A percentile compares a stretch with the other conserved stretches of the same genome.
Evolutionary conservation across 2,888 invertebrate genomes (phyloP).

Genomic region (Synergus umbraculus): DNA sequence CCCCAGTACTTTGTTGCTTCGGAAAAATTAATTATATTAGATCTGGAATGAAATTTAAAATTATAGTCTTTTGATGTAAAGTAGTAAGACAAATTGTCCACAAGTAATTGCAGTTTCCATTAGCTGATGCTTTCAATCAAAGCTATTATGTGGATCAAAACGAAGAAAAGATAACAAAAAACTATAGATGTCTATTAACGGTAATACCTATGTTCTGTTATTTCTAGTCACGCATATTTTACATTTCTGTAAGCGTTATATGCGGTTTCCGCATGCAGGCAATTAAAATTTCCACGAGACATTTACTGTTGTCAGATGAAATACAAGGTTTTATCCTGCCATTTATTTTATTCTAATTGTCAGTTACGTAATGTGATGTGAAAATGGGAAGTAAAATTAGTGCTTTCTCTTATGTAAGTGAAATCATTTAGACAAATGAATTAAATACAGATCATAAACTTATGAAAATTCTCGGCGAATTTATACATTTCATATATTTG

Average conservation of each 20-base stretch:
- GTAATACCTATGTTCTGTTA: background rate
- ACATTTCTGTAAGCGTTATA: background rate
- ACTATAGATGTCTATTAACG: background rate
- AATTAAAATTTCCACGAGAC: slow-evolving; percentile 12
- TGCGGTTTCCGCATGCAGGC: slow-evolving; percentile 7
- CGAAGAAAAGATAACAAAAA: background rate
- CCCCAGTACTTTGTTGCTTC: background rate
- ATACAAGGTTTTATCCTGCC: slow-evolving; percentile 13
- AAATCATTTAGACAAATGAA: background rate
- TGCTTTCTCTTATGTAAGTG: background rate
- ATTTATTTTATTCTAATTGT: slow-evolving; percentile 38
- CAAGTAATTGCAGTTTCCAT: background rate
- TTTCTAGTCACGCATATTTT: background rate
- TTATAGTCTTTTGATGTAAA: background rate
- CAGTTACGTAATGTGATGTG: slow-evolving; percentile 15
- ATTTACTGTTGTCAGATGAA: slow-evolving; percentile 29
- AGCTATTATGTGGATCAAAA: background rate
- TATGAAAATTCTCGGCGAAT: background rate
- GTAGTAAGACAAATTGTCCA: background rate
- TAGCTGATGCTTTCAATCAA: background rate
- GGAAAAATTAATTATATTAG: background rate
- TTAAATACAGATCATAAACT: background rate
- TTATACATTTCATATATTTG: no score
- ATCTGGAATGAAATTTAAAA: no score
- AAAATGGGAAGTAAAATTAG: background rate